These are phyloP conservation scores for Lagopus leucura DNA, from an alignment of 2,113 vertebrate species.

Conservation along the genomic window DNA sequence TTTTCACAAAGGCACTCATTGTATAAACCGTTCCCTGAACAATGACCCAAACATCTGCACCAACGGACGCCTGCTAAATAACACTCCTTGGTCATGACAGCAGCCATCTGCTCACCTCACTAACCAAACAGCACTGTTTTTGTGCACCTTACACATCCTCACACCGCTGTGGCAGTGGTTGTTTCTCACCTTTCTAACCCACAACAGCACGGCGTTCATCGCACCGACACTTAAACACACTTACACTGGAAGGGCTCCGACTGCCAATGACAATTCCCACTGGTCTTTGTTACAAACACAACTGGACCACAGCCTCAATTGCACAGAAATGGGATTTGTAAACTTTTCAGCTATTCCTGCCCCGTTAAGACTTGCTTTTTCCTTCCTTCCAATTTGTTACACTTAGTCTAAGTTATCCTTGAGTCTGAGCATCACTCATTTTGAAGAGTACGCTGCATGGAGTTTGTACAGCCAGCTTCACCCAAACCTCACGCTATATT, in stretches of 20 bases:
- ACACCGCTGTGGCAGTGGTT: neutral
- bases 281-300: neutral
- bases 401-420: neutral
- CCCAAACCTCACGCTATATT: fast-evolving
- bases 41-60: slow-evolving; percentile 30
- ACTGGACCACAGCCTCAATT: fast-evolving
- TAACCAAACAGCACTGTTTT: neutral
- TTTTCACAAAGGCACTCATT: neutral
- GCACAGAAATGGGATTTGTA: fast-evolving
- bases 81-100: neutral
- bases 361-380: neutral
- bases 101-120: slow-evolving; percentile 16
- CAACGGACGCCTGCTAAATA: slow-evolving; percentile 5
- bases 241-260: neutral
- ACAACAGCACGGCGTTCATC: neutral
- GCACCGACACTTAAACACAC: neutral
- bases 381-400: neutral
- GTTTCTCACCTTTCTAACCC: neutral
- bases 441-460: fast-evolving
- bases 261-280: neutral
- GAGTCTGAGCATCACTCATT: fast-evolving
- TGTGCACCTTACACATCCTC: neutral
- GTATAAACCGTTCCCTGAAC: neutral
- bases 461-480: neutral
- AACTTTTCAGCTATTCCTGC: neutral